These are phyloP conservation scores for Xestia c-nigrum DNA, from an alignment of 2,888 invertebrate species.

Conservation along the genomic window DNA sequence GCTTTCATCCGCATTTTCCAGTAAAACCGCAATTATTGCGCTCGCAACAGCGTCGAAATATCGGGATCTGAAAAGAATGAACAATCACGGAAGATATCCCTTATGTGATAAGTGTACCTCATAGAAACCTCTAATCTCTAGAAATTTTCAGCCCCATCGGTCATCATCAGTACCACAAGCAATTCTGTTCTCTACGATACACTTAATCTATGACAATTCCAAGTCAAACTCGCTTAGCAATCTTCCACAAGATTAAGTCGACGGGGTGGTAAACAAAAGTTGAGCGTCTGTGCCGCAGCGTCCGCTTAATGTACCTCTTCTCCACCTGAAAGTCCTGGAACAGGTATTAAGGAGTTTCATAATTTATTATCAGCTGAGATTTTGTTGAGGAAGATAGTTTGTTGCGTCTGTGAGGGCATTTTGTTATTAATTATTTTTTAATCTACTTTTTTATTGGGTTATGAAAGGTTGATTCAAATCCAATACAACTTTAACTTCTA, in stretches of 20 bases:
- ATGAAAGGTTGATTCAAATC: background rate
- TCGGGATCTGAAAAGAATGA: too few species aligned
- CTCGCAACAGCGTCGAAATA: too few species aligned
- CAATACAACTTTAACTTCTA: background rate
- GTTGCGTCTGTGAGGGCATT: constrained; percentile 1
- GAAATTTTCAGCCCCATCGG: background rate
- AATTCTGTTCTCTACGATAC: constrained; percentile 2
- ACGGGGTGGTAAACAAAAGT: constrained; percentile 72
- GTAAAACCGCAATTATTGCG: too few species aligned
- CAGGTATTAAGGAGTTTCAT: constrained; percentile 55
- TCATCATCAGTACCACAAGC: background rate
- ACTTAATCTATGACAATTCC: constrained; percentile 45
- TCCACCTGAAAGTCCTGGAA: background rate
- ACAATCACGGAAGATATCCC: too few species aligned
- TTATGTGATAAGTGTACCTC: too few species aligned
- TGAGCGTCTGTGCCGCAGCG: constrained; percentile 35
- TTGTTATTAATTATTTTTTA: constrained; percentile 23
- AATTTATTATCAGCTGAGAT: constrained; percentile 54
- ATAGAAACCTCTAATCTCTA: background rate
- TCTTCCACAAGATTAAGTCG: constrained; percentile 74
- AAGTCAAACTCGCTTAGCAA: constrained; percentile 60
- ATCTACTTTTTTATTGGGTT: background rate
- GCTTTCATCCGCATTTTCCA: too few species aligned
- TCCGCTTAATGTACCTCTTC: constrained; percentile 58
- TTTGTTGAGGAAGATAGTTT: constrained; percentile 25